Evolutionary conservation across 2,113 vertebrate species (phyloP), one percentile per base, ranked within the genome.

Genomic region (Chloebia gouldiae): DNA sequence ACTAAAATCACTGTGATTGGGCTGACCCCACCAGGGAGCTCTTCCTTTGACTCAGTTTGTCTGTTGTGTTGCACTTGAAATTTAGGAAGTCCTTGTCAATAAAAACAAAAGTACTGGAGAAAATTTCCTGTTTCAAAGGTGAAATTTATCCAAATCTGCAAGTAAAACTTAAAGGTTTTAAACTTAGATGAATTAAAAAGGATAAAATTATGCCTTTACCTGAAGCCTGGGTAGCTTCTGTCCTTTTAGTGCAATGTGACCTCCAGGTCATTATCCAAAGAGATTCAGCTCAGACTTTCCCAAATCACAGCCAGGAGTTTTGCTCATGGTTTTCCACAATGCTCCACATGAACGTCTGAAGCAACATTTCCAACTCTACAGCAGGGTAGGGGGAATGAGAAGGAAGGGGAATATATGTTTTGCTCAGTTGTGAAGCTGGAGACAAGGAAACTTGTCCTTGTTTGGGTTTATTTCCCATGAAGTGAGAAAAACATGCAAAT

Each of bases 401-500:
- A 50, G 33, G 76, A 80, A 63, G 7, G 59, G 49, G 22, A 87
- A 63, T 77, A 44, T 11, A 27, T 60, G 81, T 84, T 81, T 75
- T 92, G 45, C 66, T 93, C 31, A 51, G 37, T 44, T 92, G 27
- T 92, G 78, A 93, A 86, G 81, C 50, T 90, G 33, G 63, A 97
- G 49, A 91, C 63, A 72, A 95, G 81, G 82, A 92, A 94, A 78
- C 16, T 95, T 92, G 53, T 91, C 42, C 50, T 95, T 96, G 39
- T 59, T 83, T 83, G 57, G 73, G 84, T 4, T 91, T 81, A 81
- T 95, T 86, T 31, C 63, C 82, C 53, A 84, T 71, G 47, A 86
- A 93, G 57, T 80, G 76, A 93, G 75, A 77, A 93, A 95, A 95
- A 76, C 82, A 85, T 93, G 90, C 44, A 95, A 97, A 97, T 93